Percentiles rank a stretch among this genome's conserved stretches.
These are phyloP conservation scores for Lobophora halterata DNA, from an alignment of 2,888 invertebrate species.

Conservation along the genomic window DNA sequence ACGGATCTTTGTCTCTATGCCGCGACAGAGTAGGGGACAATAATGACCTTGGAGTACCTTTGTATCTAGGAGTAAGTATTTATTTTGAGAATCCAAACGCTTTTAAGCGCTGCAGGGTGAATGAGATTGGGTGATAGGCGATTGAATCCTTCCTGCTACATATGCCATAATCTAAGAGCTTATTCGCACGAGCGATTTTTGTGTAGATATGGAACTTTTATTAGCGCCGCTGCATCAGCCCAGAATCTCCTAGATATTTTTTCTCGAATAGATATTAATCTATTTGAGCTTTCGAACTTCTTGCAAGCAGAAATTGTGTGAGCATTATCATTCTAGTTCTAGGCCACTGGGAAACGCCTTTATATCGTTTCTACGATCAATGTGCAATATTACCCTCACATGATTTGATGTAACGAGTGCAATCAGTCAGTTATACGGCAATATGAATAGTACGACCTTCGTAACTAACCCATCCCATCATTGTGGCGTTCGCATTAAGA, in stretches of 20 bases:
- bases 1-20: slow-evolving; percentile 31
- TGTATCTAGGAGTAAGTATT: no score
- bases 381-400: slow-evolving; percentile 23
- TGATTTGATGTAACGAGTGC: slow-evolving; percentile 32
- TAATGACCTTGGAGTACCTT: no score
- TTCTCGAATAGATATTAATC: background rate
- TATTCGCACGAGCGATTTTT: slow-evolving; percentile 2
- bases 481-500: slow-evolving; percentile 57
- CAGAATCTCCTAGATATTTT: slow-evolving; percentile 2
- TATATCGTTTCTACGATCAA: slow-evolving; percentile 11
- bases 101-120: no score
- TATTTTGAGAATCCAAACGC: no score
- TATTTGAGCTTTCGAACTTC: slow-evolving; percentile 6
- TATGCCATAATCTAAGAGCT: no score
- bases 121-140: no score
- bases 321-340: no score
- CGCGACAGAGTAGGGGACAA: slow-evolving; percentile 2
- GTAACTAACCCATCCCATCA: slow-evolving; percentile 66
- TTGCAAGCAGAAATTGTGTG: no score
- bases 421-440: slow-evolving; percentile 51
- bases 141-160: no score
- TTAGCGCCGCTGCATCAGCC: slow-evolving; percentile 2
- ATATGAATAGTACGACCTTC: slow-evolving; percentile 69
- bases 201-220: background rate
- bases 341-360: slow-evolving; percentile 13